phyloP scores from a whole-genome alignment of 2,888 invertebrate genomes.

The Thelaira solivaga region DNA sequence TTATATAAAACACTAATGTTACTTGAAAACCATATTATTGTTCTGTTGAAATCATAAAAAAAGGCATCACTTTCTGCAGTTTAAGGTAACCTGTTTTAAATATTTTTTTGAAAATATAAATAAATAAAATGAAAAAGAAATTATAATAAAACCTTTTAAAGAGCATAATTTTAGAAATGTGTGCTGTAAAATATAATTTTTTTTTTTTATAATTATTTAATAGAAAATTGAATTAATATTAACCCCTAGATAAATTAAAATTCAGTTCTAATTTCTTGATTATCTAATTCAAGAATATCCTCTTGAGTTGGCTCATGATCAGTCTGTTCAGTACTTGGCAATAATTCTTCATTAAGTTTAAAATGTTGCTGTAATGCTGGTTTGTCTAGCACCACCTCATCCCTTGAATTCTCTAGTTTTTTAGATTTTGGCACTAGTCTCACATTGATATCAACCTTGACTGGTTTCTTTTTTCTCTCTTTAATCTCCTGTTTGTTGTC shows the following conservation, averaged over 20 bases:
- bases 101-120: too few relatives aligned
- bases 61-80: too few relatives aligned
- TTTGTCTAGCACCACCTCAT: constrained; percentile 21
- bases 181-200: neutral
- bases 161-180: constrained; percentile 41
- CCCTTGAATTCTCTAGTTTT: neutral
- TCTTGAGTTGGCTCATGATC: constrained; percentile 30
- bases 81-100: too few relatives aligned
- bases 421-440: constrained; percentile 82
- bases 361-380: neutral
- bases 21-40: too few relatives aligned
- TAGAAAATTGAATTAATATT: constrained; percentile 28
- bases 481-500: constrained; percentile 1
- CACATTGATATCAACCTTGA: constrained; percentile 87
- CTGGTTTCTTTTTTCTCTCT: constrained; percentile 67
- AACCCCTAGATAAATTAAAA: constrained; percentile 52
- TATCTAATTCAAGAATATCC: constrained; percentile 16
- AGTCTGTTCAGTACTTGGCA: constrained; percentile 41
- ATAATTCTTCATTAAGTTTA: constrained; percentile 6
- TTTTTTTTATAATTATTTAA: neutral
- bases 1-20: too few relatives aligned
- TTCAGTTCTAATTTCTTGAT: constrained; percentile 44
- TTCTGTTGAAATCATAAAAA: too few relatives aligned
- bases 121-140: too few relatives aligned
- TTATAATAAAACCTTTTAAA: too few relatives aligned